These are phyloP conservation scores for Callochromis pleurospilus DNA, from an alignment of 2,113 vertebrate species.

Conservation along the genomic window DNA sequence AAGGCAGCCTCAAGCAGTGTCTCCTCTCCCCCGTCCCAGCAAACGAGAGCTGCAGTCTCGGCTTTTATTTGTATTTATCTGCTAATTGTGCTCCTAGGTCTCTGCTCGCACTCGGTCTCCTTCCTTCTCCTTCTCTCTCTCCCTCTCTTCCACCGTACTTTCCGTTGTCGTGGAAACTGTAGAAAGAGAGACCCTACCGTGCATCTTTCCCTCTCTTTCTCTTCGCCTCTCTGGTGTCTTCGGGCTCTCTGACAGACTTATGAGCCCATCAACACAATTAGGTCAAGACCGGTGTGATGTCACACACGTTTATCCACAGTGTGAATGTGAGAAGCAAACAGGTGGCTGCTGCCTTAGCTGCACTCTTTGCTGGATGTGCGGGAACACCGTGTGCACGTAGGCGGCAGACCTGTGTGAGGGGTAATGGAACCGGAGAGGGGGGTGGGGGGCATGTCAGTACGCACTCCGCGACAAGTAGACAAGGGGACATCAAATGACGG, in stretches of 20 bases:
- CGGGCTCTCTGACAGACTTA: background rate
- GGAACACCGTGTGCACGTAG: background rate
- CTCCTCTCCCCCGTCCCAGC: background rate
- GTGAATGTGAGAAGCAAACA: constrained; percentile 27
- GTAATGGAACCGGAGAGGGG: background rate
- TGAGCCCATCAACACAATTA: constrained; percentile 36
- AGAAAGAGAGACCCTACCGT: constrained; percentile 32
- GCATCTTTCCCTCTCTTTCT: background rate
- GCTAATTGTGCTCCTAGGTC: background rate
- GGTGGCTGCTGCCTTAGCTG: constrained; percentile 30
- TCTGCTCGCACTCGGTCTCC: background rate
- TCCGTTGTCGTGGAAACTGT: constrained; percentile 70
- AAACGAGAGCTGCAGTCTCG: background rate
- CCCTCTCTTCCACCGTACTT: background rate
- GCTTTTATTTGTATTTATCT: background rate
- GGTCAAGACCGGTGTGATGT: constrained; percentile 19
- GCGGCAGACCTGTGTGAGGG: background rate
- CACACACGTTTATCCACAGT: background rate
- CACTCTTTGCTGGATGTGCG: background rate
- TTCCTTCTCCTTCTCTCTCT: background rate
- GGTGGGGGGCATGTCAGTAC: background rate
- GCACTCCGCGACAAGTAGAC: constrained; percentile 15
- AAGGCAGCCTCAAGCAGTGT: background rate
- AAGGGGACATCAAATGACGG: constrained; percentile 12
- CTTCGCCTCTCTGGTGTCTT: background rate